phyloP scores from a whole-genome alignment of 1,140 invertebrate genomes.

The Zaprionus davidi region DNA sequence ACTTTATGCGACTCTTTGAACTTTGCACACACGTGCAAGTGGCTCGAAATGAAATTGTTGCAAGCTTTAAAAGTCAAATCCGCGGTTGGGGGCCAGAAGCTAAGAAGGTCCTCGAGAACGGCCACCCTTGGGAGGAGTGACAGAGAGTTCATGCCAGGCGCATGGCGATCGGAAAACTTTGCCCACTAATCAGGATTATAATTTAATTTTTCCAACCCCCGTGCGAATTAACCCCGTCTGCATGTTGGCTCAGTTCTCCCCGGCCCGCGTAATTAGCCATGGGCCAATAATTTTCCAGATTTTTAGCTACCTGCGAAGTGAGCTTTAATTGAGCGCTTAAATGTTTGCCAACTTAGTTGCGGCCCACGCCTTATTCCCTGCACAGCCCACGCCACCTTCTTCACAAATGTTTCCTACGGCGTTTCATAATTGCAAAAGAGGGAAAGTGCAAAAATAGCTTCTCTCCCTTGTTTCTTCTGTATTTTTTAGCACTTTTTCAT shows the following conservation, averaged over 20 bases:
- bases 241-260: neutral
- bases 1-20: slow-evolving; percentile 29
- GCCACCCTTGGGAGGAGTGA: neutral
- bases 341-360: slow-evolving; percentile 11
- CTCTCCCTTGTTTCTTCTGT: neutral
- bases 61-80: slow-evolving; percentile 1
- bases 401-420: slow-evolving; percentile 9
- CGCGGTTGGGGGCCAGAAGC: neutral
- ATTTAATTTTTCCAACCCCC: slow-evolving; percentile 49
- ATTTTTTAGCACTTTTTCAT: neutral
- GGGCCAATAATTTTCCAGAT: slow-evolving; percentile 53
- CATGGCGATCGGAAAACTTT: slow-evolving; percentile 41
- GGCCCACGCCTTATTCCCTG: neutral
- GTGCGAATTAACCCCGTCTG: slow-evolving; percentile 32
- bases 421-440: slow-evolving; percentile 23
- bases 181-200: slow-evolving; percentile 49
- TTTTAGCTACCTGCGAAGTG: slow-evolving; percentile 37
- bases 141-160: slow-evolving; percentile 16
- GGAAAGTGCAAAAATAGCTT: neutral
- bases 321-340: slow-evolving; percentile 39
- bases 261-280: slow-evolving; percentile 48
- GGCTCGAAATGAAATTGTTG: slow-evolving; percentile 1
- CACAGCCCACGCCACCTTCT: neutral
- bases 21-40: slow-evolving; percentile 17
- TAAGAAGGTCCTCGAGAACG: neutral